Evolutionary conservation across 2,797 vertebrate species (phyloP), one percentile per base, ranked within the genome.

Genomic region (Erpetoichthys calabaricus): DNA sequence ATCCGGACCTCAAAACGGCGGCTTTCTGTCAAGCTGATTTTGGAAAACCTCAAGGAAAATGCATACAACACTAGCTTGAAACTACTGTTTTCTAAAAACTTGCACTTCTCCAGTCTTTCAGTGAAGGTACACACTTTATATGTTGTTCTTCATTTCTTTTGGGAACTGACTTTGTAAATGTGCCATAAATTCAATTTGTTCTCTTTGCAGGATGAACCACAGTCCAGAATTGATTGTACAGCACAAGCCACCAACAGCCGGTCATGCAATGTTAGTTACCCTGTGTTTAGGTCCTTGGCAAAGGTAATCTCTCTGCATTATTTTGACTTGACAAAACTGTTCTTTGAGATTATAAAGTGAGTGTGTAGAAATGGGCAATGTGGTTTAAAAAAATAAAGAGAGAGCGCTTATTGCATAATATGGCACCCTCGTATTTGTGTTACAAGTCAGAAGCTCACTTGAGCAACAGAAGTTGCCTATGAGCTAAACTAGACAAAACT

Each of bases 41-140:
- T 98, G 59, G 73, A 91, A 68, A 98, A 97, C 82, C 76, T 64
- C 51, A 66, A 86, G 62, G 94, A 98, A 68, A 96, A 97, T 2
- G 90, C 94, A 66, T 97, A 97, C 78, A 94, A 94, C 62, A 69
- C 87, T 58, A 94, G 86, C 70, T 82, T 98, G 57, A 82, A 65
- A 3, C 74, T 97, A 65, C 73, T 75, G 71, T 94, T 92, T 63
- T 94, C 92, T 57, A 78, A 71, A 69, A 97, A 91, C 75, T 86
- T 96, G 63, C 89, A 91, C 64, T 88, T 96, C 76, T 84, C 91
- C 77, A 97, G 88, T 65, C 75, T 95, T 0, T 73, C 72, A 42
- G 76, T 86, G 47, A 78, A 81, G 85, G 91, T 89, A 72, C 6
- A 9, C 25, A 5, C 4, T 6, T 43, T 41, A 7, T n/a, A 4